Base-by-base conservation (phyloP, 2,888 invertebrate genomes). In the Amorpha juglandis region DNA sequence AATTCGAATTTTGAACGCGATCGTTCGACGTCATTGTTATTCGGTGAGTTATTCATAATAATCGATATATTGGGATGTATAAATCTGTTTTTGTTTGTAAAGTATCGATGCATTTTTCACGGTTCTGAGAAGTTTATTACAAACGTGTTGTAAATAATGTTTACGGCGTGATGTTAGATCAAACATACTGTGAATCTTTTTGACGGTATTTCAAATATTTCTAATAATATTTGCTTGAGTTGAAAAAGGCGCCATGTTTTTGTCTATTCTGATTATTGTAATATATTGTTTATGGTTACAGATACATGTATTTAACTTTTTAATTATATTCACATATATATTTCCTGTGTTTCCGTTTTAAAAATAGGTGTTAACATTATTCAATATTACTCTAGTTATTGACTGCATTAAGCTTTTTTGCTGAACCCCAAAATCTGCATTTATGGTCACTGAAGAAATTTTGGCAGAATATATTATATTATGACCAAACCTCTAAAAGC, bases 191-290 rank as follows among this genome's bases (percentile, higher is more conserved):
- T 58, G 12, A 38, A 42, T 21, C 0, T 42, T 58, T 58, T 58
- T 58, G 42, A 58, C 12, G 9, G 12, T 58, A 58, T 42, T 21
- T 58, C 42, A 21, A 58, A 58, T 19, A 19, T 42, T 42, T 58
- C 12, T 58, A 42, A 21, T 38, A 12, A 42, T 58, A 58, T 58
- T 42, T 42, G 11, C 58, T 6, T 58, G 19, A 9, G 12, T 42
- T 42, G 42, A 6, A 58, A 58, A 58, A 42, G 58, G 58, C 58
- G 58, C 58, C 58, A 58, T 58, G 42, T 58, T 58, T 48, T 42
- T 42, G 42, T 42, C 19, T 38, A 16, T 19, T 58, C 42, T 38
- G 9, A 6, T 6, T 9, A 9, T 38, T 38, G 38, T 38, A 38
- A 38, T 38, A 6, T 38, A 9, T n/a, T 35, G 3, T 38, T 38